Evolutionary conservation across 1,140 invertebrate species (phyloP).

Genomic region (Adelges cooleyi): DNA sequence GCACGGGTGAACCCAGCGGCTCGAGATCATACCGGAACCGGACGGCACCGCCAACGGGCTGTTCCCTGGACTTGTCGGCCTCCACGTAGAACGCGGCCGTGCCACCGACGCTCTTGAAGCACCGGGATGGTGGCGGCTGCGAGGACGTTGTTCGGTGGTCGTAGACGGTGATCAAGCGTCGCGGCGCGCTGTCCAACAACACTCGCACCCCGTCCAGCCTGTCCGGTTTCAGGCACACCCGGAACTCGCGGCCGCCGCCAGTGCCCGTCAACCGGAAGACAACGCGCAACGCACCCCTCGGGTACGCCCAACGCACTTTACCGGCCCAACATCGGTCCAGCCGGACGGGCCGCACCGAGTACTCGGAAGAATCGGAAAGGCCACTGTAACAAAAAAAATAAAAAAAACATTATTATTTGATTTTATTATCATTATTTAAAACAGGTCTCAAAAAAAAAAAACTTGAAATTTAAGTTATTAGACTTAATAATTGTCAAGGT

Average conservation of each 20-base stretch:
- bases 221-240: slow-evolving; percentile 25
- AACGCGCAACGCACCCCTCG: background rate
- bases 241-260: slow-evolving; percentile 12
- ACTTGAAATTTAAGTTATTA: no score
- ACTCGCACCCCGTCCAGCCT: slow-evolving; percentile 15
- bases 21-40: slow-evolving; percentile 21
- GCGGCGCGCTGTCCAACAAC: slow-evolving; percentile 7
- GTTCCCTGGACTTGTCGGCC: background rate
- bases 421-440: no score
- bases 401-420: background rate
- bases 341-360: slow-evolving; percentile 14
- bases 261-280: slow-evolving; percentile 21
- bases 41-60: background rate
- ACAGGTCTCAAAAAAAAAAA: no score
- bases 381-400: background rate
- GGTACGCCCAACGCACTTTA: slow-evolving; percentile 15
- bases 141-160: background rate
- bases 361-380: slow-evolving; percentile 5
- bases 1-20: background rate
- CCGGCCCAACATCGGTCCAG: slow-evolving; percentile 17
- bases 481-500: no score
- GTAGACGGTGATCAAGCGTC: slow-evolving; percentile 12
- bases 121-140: background rate
- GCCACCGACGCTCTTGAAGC: slow-evolving; percentile 21
- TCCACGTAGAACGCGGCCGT: slow-evolving; percentile 20